A percentile compares a stretch with the other conserved stretches of the same genome.
Evolutionary conservation across 2,113 vertebrate species (phyloP).

Genomic region (Machaerirhynchus nigripectus): DNA sequence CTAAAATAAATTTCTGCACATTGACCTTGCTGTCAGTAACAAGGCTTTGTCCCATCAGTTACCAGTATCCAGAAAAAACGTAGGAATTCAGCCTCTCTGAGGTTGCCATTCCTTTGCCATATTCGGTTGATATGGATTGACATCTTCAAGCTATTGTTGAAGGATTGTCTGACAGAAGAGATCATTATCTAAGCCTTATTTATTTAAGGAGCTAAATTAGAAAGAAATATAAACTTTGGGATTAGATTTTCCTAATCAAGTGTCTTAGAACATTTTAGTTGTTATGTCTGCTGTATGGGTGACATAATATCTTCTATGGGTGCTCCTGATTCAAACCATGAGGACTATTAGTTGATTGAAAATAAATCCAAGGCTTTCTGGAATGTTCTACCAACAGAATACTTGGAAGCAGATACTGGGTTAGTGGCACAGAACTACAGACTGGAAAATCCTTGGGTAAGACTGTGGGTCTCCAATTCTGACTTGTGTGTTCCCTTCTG

Average conservation of each 20-base stretch:
- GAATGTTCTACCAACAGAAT: not conserved
- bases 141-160: not conserved
- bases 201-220: not conserved
- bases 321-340: not conserved
- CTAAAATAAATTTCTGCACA: not conserved
- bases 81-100: not conserved
- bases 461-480: not conserved
- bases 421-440: not conserved
- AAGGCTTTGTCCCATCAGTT: not conserved
- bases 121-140: fast-evolving
- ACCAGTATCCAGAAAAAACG: not conserved
- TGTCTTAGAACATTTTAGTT: not conserved
- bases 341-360: not conserved
- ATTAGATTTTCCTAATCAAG: not conserved
- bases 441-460: not conserved
- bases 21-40: not conserved
- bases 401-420: not conserved
- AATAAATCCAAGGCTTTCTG: not conserved
- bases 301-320: not conserved
- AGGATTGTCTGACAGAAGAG: not conserved
- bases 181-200: not conserved
- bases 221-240: not conserved
- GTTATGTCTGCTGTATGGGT: not conserved
- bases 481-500: not conserved
- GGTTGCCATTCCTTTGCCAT: not conserved